Conservation (phyloP, 2,797 vertebrate genomes). For the Aplochiton taeniatus region DNA sequence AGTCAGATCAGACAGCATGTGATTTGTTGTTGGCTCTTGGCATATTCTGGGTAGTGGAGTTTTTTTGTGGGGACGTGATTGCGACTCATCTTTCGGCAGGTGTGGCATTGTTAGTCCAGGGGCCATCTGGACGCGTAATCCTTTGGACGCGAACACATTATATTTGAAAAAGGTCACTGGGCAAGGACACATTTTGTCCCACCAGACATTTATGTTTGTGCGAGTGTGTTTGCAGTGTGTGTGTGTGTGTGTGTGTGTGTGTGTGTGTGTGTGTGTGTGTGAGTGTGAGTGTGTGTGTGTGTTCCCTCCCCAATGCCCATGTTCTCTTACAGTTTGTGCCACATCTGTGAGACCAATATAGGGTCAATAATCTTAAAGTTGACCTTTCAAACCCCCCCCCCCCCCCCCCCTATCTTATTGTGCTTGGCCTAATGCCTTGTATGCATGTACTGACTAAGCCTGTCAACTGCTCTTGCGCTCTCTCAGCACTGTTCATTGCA, state of each 20-base stretch:
- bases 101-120: slow-evolving; percentile 76
- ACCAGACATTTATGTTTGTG: slow-evolving; percentile 15
- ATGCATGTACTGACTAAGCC: slow-evolving; percentile 24
- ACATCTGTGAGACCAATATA: slow-evolving; percentile 40
- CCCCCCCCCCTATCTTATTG: neutral
- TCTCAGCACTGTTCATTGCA: slow-evolving; percentile 2
- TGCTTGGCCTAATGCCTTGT: slow-evolving; percentile 9
- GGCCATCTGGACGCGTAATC: slow-evolving; percentile 80
- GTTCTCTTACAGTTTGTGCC: slow-evolving; percentile 60
- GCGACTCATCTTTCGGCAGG: slow-evolving; percentile 66
- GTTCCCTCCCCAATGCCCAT: slow-evolving; percentile 46
- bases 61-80: slow-evolving; percentile 53
- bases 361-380: slow-evolving; percentile 54
- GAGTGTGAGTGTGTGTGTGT: neutral
- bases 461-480: slow-evolving; percentile 26
- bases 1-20: too few relatives aligned
- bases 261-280: neutral
- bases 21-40: too few relatives aligned
- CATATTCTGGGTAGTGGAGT: neutral
- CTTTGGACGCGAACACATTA: slow-evolving; percentile 59
- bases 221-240: neutral
- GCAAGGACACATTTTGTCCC: slow-evolving; percentile 45
- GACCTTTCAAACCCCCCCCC: slow-evolving; percentile 47
- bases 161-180: slow-evolving; percentile 48
- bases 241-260: neutral